Evolutionary conservation across 53 echinoderm and acorn worm species (phyloP).

Genomic region (Stichopus horrens): DNA sequence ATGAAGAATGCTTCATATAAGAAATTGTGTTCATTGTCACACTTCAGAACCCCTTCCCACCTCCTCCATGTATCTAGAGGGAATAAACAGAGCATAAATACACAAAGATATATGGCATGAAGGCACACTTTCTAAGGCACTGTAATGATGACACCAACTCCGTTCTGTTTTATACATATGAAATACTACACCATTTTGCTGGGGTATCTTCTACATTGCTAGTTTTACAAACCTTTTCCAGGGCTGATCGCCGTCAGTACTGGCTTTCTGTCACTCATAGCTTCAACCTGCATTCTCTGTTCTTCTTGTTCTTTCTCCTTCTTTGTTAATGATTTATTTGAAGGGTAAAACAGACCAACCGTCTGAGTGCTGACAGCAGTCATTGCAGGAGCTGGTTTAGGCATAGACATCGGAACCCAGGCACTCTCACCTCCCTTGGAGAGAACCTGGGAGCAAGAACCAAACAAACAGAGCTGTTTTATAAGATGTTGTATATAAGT

Average conservation of each 20-base stretch:
- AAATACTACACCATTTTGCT: no score
- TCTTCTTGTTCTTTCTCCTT: constrained; percentile 68
- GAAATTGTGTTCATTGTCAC: no score
- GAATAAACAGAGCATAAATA: no score
- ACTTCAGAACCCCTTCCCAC: no score
- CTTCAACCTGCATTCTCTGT: constrained; percentile 54
- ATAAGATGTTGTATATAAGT: not conserved
- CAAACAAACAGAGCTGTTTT: not conserved
- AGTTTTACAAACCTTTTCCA: constrained; percentile 77
- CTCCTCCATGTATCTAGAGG: no score
- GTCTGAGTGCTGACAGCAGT: constrained; percentile 76
- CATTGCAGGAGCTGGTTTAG: constrained; percentile 67
- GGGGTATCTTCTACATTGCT: not conserved
- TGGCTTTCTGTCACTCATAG: constrained; percentile 81
- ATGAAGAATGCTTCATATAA: no score
- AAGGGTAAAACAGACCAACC: constrained; percentile 88
- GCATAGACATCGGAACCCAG: constrained; percentile 94
- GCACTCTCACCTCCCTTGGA: constrained; percentile 67
- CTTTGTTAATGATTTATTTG: constrained; percentile 68
- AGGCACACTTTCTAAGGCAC: no score
- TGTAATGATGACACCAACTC: no score
- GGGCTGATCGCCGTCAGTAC: constrained; percentile 87
- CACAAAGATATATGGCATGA: no score
- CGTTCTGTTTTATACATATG: no score
- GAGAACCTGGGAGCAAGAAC: constrained; percentile 53